phyloP scores from a whole-genome alignment of 2,797 vertebrate genomes.

The Pangasius sanitwongsei region DNA sequence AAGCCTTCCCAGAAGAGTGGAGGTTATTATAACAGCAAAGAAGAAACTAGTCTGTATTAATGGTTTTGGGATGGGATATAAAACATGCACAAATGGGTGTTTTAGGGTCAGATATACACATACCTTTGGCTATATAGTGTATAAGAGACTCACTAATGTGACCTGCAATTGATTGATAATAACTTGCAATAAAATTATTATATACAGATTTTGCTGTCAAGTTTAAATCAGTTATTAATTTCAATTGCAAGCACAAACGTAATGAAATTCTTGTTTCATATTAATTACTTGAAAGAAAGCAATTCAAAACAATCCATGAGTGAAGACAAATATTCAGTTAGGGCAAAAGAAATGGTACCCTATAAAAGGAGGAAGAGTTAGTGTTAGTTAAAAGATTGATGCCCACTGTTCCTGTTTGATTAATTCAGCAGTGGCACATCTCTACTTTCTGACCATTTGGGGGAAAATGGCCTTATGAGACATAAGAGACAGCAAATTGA shows the following conservation, averaged over 20 bases:
- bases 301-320: neutral
- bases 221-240: neutral
- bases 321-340: neutral
- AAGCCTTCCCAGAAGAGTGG: neutral
- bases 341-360: neutral
- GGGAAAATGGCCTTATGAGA: neutral
- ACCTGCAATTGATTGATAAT: neutral
- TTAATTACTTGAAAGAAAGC: neutral
- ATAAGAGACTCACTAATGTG: neutral
- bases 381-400: neutral
- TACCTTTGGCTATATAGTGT: neutral
- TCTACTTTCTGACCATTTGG: neutral
- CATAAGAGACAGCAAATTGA: conserved; percentile 10
- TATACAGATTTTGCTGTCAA: neutral
- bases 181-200: neutral
- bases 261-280: neutral
- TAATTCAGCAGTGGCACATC: neutral
- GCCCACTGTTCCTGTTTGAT: neutral
- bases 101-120: neutral
- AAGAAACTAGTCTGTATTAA: neutral
- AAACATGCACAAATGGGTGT: neutral
- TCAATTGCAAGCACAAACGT: neutral
- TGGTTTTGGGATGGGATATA: neutral
- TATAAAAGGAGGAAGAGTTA: neutral
- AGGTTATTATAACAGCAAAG: neutral